A percentile compares a stretch with the other conserved stretches of the same genome.
These are phyloP conservation scores for Cettia cetti DNA, from an alignment of 2,113 vertebrate species.

Conservation along the genomic window DNA sequence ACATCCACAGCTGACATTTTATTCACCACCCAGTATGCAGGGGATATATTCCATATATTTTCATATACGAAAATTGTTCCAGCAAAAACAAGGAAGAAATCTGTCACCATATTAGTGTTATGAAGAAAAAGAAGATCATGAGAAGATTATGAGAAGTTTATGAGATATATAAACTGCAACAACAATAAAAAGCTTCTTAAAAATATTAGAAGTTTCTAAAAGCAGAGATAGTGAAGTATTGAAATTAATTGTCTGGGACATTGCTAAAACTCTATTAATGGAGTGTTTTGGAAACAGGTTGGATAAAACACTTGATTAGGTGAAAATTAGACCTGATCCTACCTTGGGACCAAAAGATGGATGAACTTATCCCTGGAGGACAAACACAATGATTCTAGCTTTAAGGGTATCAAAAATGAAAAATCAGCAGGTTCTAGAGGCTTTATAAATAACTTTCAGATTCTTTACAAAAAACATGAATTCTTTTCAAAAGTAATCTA, in stretches of 20 bases:
- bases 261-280: neutral
- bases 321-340: neutral
- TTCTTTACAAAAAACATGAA: neutral
- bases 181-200: neutral
- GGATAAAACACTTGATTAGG: neutral
- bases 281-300: neutral
- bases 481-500: neutral
- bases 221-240: neutral
- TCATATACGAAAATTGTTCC: neutral
- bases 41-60: accelerated
- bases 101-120: neutral
- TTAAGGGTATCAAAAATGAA: neutral
- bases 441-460: neutral
- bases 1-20: neutral
- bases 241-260: neutral
- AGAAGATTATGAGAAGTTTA: too few relatives aligned
- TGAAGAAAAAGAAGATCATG: neutral
- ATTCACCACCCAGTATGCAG: neutral
- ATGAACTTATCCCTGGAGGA: neutral
- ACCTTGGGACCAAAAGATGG: neutral
- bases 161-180: neutral
- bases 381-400: neutral
- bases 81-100: neutral
- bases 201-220: neutral
- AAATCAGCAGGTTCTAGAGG: neutral